Base-by-base conservation (phyloP, 2,888 invertebrate species). In the Allygus modestus region DNA sequence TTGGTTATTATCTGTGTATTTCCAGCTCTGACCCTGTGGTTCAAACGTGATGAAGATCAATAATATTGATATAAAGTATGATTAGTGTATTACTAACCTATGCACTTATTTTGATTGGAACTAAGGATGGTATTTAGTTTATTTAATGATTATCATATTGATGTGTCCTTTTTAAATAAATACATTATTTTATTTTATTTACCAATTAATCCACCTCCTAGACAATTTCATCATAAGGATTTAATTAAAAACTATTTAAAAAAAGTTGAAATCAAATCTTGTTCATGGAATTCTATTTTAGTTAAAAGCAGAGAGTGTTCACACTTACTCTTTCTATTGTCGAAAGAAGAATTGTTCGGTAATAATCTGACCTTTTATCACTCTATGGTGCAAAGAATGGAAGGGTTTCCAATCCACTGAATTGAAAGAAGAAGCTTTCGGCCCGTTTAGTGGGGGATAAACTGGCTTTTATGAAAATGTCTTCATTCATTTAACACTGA, bases 371-470 rank as follows among this genome's bases (percentile, higher is more conserved):
- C 26, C 65, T 65, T 65, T 65, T 31, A 65, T 65, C 65, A 65
- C 65, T 65, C 65, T 31, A 31, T 65, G 12, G 26, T 26, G 31
- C 65, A 65, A 65, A 65, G 65, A 65, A 65, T 65, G 31, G 65
- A 65, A 65, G 58, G 12, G 65, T 65, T 65, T 65, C 65, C 65
- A 28, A 65, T 65, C 65, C 65, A 65, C 65, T 65, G 65, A 65
- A 65, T 65, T 65, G 65, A 65, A 65, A 65, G 65, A 65, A 65
- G 65, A 65, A 65, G 65, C 65, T 65, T 65, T 65, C 7, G 65
- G n/a, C 28, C 5, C 31, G 65, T 65, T n/a, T 65, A 31, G 12
- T 15, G 31, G 15, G 65, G 12, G 26, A 65, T 54, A 28, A 65
- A 65, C 28, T 28, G 65, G 31, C 65, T 65, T 65, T 31, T 65